phyloP scores from a whole-genome alignment of 1,140 invertebrate species.

The Nomia melanderi region DNA sequence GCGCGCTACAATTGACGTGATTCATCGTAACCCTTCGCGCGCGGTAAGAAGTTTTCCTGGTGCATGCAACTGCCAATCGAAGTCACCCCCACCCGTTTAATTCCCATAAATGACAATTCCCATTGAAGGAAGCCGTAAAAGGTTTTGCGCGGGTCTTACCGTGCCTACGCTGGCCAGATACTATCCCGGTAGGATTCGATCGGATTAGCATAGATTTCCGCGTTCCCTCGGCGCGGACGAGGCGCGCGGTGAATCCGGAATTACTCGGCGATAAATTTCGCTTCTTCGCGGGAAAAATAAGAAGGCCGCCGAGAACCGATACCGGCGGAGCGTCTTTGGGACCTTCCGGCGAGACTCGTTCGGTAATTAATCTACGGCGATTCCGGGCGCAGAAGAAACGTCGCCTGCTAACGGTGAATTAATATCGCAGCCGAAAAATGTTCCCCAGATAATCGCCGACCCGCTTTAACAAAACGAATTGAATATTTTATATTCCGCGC shows the following conservation, averaged over 20 bases:
- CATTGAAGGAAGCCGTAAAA: slow-evolving; percentile 36
- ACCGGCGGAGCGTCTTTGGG: background rate
- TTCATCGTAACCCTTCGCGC: no score
- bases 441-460: background rate
- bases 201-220: slow-evolving; percentile 48
- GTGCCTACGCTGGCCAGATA: slow-evolving; percentile 10
- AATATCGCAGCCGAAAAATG: background rate
- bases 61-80: background rate
- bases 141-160: slow-evolving; percentile 17
- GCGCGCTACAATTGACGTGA: no score
- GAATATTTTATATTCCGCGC: background rate
- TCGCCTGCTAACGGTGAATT: background rate
- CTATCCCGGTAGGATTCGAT: slow-evolving; percentile 32
- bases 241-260: slow-evolving; percentile 28
- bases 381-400: no score
- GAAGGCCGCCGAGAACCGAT: background rate
- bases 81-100: slow-evolving; percentile 13
- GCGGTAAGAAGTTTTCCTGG: background rate
- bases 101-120: slow-evolving; percentile 45
- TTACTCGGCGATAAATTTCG: slow-evolving; percentile 28
- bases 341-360: background rate
- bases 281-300: no score
- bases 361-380: background rate
- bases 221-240: slow-evolving; percentile 27
- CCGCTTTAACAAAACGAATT: background rate